Conservation (phyloP, 1,140 invertebrate species). For the Homalodisca vitripennis region DNA sequence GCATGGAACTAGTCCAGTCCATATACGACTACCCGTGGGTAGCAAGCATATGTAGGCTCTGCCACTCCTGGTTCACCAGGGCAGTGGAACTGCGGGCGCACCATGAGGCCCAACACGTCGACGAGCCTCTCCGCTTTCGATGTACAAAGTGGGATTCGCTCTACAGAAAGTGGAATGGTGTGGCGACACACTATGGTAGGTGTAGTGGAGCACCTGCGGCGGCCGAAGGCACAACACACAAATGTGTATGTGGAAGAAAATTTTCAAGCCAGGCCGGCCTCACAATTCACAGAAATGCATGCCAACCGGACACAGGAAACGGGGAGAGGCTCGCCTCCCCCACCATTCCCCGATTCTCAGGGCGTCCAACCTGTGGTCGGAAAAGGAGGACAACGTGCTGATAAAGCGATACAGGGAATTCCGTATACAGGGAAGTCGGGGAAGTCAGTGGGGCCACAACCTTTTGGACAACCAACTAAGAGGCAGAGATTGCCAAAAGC, state of each 20-base stretch:
- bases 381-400: not conserved
- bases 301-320: too few species aligned
- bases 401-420: too few species aligned
- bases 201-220: not conserved
- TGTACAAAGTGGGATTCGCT: not conserved
- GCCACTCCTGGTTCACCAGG: too few species aligned
- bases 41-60: not conserved
- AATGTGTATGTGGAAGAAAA: not conserved
- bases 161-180: not conserved
- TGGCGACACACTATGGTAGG: too few species aligned
- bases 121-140: not conserved
- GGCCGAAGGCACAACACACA: not conserved
- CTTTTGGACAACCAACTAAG: too few species aligned
- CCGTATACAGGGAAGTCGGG: too few species aligned
- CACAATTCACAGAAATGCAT: not conserved
- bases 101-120: too few species aligned
- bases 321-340: too few species aligned
- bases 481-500: too few species aligned
- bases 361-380: not conserved
- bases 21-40: not conserved
- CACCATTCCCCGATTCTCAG: not conserved
- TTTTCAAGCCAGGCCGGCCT: not conserved
- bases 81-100: too few species aligned
- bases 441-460: too few species aligned
- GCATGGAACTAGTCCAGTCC: too few species aligned